Evolutionary conservation across 2,113 vertebrate species (phyloP), one percentile per base, ranked within the genome.

Genomic region (Archilochus colubris): DNA sequence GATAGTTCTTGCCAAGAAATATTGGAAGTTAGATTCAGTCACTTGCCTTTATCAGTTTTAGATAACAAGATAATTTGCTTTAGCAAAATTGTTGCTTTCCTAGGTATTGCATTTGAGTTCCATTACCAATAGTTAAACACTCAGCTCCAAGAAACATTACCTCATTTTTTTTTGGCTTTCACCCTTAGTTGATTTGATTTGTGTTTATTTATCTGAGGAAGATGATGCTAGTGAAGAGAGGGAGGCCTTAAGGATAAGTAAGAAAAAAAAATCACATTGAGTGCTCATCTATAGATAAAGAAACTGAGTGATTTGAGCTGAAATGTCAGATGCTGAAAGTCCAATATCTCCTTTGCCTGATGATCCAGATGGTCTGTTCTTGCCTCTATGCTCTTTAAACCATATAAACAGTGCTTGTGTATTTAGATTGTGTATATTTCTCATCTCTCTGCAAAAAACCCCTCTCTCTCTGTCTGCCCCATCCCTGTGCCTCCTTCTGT

Each of bases 401-500:
- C 4, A 13, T 28, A 50, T 30, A 80, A 93, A 86, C 6, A 17
- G 3, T 62, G 10, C 7, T 61, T 31, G 3, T 31, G 20, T 64
- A 40, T 87, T 82, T 75, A 75, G 19, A 53, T 28, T 43, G 17
- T 2, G 9, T 55, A 4, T 27, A 48, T 58, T 73, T 77, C 54
- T 63, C 55, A 58, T 24, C 9, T 68, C 30, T 79, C 2, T 5
- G 48, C 6, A 63, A 36, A 90, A 86, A 63, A 22, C 20, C 5
- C 6, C 6, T 8, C 9, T 69, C 33, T 2, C 2, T 30, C 10
- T 3, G 0, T 10, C 31, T 28, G 36, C 6, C 20, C 5, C 7
- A 57, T 17, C 10, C 10, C 36, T 20, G 7, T 5, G 1, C 6
- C 1, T 6, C 1, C 0, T 73, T 73, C 62, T 28, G n/a, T 31